phyloP scores from a whole-genome alignment of 2,797 vertebrate genomes.

The Lindbergichthys nudifrons region DNA sequence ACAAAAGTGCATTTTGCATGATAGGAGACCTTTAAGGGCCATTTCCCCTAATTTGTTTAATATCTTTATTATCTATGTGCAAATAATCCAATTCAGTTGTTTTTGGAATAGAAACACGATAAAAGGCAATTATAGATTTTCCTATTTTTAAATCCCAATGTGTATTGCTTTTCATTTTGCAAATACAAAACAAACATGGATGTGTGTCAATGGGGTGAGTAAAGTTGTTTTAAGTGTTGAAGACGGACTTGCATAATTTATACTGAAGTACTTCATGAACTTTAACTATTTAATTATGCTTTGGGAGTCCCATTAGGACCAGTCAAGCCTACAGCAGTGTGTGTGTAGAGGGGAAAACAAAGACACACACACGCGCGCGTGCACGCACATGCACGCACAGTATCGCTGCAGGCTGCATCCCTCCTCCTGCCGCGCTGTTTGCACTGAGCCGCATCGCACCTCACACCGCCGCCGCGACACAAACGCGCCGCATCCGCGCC shows the following conservation, averaged over 20 bases:
- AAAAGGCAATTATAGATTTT: too few species aligned
- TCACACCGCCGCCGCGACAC: not conserved
- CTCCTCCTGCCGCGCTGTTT: slow-evolving; percentile 12
- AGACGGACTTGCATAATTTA: not conserved
- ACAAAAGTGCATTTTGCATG: too few species aligned
- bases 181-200: too few species aligned
- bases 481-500: slow-evolving; percentile 11
- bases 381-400: not conserved
- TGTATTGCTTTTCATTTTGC: too few species aligned
- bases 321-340: slow-evolving; percentile 17
- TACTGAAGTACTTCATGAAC: slow-evolving; percentile 6
- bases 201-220: too few species aligned
- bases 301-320: slow-evolving; percentile 17
- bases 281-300: slow-evolving; percentile 14
- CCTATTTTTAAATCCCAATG: too few species aligned
- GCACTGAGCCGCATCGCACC: slow-evolving; percentile 14
- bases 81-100: too few species aligned
- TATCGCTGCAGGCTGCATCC: slow-evolving; percentile 51
- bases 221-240: too few species aligned
- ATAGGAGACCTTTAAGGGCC: not conserved
- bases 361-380: not conserved
- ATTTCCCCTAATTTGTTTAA: not conserved
- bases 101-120: too few species aligned
- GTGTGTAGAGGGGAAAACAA: slow-evolving; percentile 6
- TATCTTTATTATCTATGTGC: too few species aligned